These are phyloP conservation scores for Napeogenes sylphis DNA, from an alignment of 2,888 invertebrate genomes.

Conservation along the genomic window DNA sequence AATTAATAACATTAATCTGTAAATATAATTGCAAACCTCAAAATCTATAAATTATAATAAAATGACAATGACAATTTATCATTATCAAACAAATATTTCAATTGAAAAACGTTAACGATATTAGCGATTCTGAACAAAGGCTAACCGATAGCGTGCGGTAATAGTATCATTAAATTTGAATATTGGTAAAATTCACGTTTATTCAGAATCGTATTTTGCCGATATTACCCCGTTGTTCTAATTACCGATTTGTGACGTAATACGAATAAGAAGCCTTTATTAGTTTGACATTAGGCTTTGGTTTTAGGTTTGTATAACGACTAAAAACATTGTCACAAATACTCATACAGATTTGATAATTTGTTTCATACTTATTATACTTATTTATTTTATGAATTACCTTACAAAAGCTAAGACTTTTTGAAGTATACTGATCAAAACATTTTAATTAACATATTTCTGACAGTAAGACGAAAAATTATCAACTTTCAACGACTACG, in stretches of 20 bases:
- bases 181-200: conserved; percentile 5
- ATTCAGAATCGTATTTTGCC: background rate
- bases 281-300: too few species aligned
- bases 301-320: too few species aligned
- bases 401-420: too few species aligned
- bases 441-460: too few species aligned
- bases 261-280: background rate
- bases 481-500: too few species aligned
- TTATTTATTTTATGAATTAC: too few species aligned
- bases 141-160: conserved; percentile 1
- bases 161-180: conserved; percentile 3
- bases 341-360: too few species aligned
- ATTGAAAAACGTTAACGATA: conserved; percentile 1
- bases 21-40: background rate
- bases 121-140: conserved; percentile 1
- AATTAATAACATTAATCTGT: background rate
- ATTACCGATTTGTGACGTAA: background rate
- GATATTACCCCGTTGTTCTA: background rate
- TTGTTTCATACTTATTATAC: too few species aligned
- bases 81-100: conserved; percentile 3
- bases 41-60: background rate
- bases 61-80: background rate
- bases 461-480: too few species aligned
- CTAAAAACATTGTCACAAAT: too few species aligned
- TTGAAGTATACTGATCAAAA: too few species aligned